phyloP scores from a whole-genome alignment of 2,797 vertebrate genomes.

The Danio albolineatus region DNA sequence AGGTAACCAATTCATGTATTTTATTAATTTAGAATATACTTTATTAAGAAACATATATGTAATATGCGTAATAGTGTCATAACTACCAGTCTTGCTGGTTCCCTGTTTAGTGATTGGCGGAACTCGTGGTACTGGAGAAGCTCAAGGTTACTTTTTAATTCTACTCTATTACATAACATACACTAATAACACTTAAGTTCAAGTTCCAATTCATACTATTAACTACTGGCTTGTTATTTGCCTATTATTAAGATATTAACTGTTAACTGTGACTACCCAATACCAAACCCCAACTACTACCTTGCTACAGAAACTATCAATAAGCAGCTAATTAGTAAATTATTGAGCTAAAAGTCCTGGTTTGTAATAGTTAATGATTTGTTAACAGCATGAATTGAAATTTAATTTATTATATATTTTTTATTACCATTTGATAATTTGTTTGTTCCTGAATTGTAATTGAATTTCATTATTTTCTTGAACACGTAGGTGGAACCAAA shows the following conservation, averaged over 20 bases:
- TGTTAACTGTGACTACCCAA: too few species aligned
- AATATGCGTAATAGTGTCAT: neutral
- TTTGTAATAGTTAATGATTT: too few species aligned
- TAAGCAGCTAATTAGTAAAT: too few species aligned
- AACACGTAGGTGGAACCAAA: slow-evolving; percentile 53
- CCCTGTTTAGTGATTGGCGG: slow-evolving; percentile 24
- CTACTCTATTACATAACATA: neutral
- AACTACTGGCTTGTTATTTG: too few species aligned
- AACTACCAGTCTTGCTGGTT: neutral
- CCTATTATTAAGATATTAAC: too few species aligned
- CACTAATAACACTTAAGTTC: too few species aligned
- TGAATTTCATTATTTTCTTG: slow-evolving; percentile 20
- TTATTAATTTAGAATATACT: neutral
- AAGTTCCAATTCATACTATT: too few species aligned
- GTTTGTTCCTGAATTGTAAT: slow-evolving; percentile 2
- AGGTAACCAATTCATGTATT: neutral
- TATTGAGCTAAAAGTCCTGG: too few species aligned
- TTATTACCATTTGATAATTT: neutral
- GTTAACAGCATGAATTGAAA: neutral
- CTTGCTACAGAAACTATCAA: too few species aligned
- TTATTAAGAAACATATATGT: neutral
- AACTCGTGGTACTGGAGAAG: slow-evolving; percentile 56
- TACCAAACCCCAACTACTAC: too few species aligned
- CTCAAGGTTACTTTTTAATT: slow-evolving; percentile 43
- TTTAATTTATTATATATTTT: neutral